A percentile compares a stretch with the other conserved stretches of the same genome.
These are phyloP conservation scores for Sebastes diploproa DNA, from an alignment of 2,797 vertebrate genomes.

Conservation along the genomic window DNA sequence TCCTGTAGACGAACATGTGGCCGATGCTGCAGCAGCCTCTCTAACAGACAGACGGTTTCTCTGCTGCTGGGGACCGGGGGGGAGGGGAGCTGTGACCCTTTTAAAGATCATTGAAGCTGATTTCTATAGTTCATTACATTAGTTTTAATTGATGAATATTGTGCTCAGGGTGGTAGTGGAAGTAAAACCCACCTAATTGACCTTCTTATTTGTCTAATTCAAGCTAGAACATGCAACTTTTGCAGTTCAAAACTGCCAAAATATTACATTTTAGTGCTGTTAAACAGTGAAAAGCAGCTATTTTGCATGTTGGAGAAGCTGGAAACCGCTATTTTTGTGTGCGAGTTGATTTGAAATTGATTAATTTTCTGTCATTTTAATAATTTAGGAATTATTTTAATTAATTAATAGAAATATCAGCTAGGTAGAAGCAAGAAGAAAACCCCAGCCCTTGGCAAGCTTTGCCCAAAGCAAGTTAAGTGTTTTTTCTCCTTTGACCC, in stretches of 20 bases:
- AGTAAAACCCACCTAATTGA: background rate
- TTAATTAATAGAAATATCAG: background rate
- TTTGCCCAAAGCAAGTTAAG: background rate
- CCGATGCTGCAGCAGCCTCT: conserved; percentile 20
- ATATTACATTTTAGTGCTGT: background rate
- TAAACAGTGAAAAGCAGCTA: background rate
- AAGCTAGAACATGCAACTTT: background rate
- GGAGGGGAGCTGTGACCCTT: conserved; percentile 12
- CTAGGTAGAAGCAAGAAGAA: background rate
- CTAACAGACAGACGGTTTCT: background rate
- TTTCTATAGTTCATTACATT: background rate
- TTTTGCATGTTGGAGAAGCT: background rate
- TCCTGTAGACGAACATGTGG: conserved; percentile 55
- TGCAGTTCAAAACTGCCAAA: background rate
- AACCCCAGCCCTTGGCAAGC: background rate
- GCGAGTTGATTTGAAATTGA: background rate
- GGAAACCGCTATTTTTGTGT: no score
- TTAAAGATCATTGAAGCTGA: background rate
- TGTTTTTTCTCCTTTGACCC: background rate
- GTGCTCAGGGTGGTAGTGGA: no score
- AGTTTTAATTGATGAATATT: background rate
- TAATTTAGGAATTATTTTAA: no score
- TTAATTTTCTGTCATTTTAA: background rate
- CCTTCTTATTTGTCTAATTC: background rate
- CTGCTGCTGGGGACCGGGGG: background rate